Evolutionary conservation across 2,113 vertebrate species (phyloP), one percentile per base, ranked within the genome.

Genomic region (Halichoerus grypus): DNA sequence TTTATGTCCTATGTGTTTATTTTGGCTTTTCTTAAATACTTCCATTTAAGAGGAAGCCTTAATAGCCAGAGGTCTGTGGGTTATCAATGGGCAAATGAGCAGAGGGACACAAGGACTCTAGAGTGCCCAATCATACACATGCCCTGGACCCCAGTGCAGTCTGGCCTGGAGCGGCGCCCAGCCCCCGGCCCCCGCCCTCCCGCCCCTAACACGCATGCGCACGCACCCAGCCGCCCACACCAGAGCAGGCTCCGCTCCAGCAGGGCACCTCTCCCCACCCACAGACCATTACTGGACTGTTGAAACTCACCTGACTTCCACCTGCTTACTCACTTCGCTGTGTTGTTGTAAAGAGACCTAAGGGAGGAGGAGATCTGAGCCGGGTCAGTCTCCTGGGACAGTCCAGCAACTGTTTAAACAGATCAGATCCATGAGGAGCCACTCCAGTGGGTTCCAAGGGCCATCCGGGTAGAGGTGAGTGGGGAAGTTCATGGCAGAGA

Each of bases 1-100:
- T 57, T 88, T 87, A 88, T 67, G 84, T 83, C 63, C 46, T 79
- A 26, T 46, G 31, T 91, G 18, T n/a, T 77, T 59, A 42, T 61
- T 83, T 46, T 61, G 4, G 24, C 12, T n/a, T 69, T 65, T 82
- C 46, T 71, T 77, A 82, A 83, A 46, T 55, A 82, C 36, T 91
- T 79, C 49, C 67, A 55, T 39, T 49, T 31, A 39, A 96, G 51
- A 92, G 51, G 0, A 14, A n/a, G 55, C 5, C 67, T 80, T 63
- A 39, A 14, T 55, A 16, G 74, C 7, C 15, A 28, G 19, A 18
- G 24, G 12, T 72, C 49, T 92, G 53, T 4, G 33, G 21, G 19
- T 53, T n/a, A 46, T 19, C 33, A 55, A 4, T 9, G 7, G 61
- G 16, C 14, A 28, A 22, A 76, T 21, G 21, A 72, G 36, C 71